Evolutionary conservation across 2,113 vertebrate genomes (phyloP).

Genomic region (Sus scrofa): T2T-Sscrofa CM000824.6:69646001-69646500

Average conservation of each 20-base stretch:
- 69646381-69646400: neutral
- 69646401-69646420: neutral
- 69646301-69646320: neutral
- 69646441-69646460: neutral
- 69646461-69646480: conserved; percentile 88
- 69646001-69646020: too few relatives aligned
- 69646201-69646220: neutral
- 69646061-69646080: neutral
- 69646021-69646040: neutral
- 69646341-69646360: neutral
- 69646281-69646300: neutral
- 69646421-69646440: neutral
- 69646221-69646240: neutral
- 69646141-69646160: neutral
- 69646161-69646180: neutral
- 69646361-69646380: neutral
- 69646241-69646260: neutral
- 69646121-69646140: neutral
- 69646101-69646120: neutral
- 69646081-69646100: neutral
- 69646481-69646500: conserved; percentile 99
- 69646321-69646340: neutral
- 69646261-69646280: neutral
- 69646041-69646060: neutral
- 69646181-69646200: neutral